phyloP scores from a whole-genome alignment of 2,888 invertebrate genomes.

The Osedax fenrisi region DNA sequence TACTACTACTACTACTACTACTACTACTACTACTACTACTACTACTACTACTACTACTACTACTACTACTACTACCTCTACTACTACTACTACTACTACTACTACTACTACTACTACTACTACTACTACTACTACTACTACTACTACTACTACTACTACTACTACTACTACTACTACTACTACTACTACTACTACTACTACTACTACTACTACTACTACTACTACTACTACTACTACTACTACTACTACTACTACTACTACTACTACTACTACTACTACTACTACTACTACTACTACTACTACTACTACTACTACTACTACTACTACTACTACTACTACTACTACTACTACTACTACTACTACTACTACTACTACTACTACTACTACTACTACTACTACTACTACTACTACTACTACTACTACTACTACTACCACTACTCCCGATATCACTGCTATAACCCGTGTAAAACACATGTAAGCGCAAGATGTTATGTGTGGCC shows the following conservation, averaged over 20 bases:
- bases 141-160: slow-evolving; percentile 16
- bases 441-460: not conserved
- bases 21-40: slow-evolving; percentile 8
- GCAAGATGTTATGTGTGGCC: not conserved
- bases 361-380: slow-evolving; percentile 1
- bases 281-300: slow-evolving; percentile 12
- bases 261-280: slow-evolving; percentile 9
- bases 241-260: slow-evolving; percentile 14
- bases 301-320: slow-evolving; percentile 14
- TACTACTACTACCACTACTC: slow-evolving; percentile 7
- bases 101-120: slow-evolving; percentile 11
- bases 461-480: too few relatives aligned
- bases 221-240: slow-evolving; percentile 14
- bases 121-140: slow-evolving; percentile 8
- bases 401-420: not conserved
- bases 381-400: slow-evolving; percentile 5
- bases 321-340: slow-evolving; percentile 12
- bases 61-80: slow-evolving; percentile 10
- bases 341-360: slow-evolving; percentile 3
- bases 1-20: slow-evolving; percentile 5
- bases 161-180: slow-evolving; percentile 12
- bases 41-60: slow-evolving; percentile 14
- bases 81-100: slow-evolving; percentile 12
- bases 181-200: slow-evolving; percentile 14
- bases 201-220: slow-evolving; percentile 14